A percentile compares a stretch with the other conserved stretches of the same genome.
These are phyloP conservation scores for Melanocharis versteri DNA, from an alignment of 2,113 vertebrate species.

Conservation along the genomic window DNA sequence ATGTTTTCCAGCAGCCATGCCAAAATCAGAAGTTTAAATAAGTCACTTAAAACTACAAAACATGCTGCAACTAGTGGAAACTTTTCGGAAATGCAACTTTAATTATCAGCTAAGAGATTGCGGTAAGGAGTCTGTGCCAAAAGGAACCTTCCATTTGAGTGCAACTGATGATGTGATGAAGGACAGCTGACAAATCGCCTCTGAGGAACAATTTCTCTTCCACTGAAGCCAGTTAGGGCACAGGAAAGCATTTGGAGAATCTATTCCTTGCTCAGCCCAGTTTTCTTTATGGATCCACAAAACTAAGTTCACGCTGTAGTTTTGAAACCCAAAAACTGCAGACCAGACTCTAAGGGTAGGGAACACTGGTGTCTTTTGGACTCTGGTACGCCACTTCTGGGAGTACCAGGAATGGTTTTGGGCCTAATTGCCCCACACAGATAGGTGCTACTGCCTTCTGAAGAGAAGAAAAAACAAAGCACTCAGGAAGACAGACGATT, in stretches of 20 bases:
- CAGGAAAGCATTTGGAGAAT: background rate
- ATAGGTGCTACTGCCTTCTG: background rate
- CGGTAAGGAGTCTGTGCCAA: background rate
- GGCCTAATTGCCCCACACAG: accelerated
- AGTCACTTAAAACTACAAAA: background rate
- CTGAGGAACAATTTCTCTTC: background rate
- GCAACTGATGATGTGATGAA: background rate
- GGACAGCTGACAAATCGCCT: background rate
- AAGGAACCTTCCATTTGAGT: background rate
- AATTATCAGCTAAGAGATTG: background rate
- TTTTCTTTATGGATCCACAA: background rate
- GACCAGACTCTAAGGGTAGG: background rate
- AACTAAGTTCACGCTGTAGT: background rate
- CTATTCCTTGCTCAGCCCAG: background rate
- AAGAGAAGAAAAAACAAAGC: background rate
- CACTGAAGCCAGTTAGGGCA: background rate
- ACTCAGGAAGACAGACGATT: background rate
- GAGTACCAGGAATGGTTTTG: background rate
- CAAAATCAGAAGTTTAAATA: background rate
- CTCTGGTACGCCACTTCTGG: accelerated
- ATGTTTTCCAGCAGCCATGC: background rate
- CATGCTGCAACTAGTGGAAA: background rate
- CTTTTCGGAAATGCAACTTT: background rate
- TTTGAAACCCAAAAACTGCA: background rate
- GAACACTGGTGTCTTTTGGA: background rate